Base-by-base conservation (phyloP, 2,888 invertebrate genomes). In the Lordiphosa fenestrarum region DNA sequence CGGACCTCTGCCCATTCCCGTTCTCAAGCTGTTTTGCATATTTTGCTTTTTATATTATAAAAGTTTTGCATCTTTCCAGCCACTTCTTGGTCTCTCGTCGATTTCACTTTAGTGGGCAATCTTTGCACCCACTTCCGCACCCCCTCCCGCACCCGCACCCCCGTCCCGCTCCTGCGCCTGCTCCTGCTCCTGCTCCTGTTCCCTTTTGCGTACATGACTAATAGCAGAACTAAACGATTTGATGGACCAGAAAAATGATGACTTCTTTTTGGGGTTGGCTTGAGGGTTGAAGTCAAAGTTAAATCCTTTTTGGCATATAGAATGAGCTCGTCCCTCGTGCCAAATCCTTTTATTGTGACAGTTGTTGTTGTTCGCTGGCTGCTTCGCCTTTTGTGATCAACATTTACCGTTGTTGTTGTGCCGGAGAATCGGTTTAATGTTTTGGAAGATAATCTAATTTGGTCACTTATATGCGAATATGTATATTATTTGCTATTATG, bases 371-470 rank as follows among this genome's bases (percentile, higher is more conserved):
- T 12, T 50, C 30, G 30, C 41, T 55, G 33, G 63, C 56, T 53
- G 50, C 41, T 41, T 39, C 36, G 49, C 70, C 66, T 72, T 67
- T 73, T 80, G 80, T 82, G 82, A 81, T 80, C 81, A 82, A 68
- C 81, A 80, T 82, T 82, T 82, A 82, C 82, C 77, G 82, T 82
- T 73, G 77, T 75, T 77, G 77, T 75, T 71, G 68, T 81, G 65
- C 69, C 61, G 49, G 66, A 74, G 80, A 87, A 87, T 85, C 76
- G 76, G 87, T 85, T 87, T 75, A 88, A 88, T 88, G 88, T 87
- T 67, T 75, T 71, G 88, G 87, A 88, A 88, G 88, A 87, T 87
- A 88, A 88, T 88, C 88, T 88, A 88, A 88, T 88, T 88, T 88
- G 88, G 88, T 88, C 88, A 88, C 88, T 88, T 87, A 87, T 88